These are phyloP conservation scores for Macaca fascicularis DNA, from an alignment of 2,113 vertebrate genomes.

Conservation along the genomic window T2T-MFA8v1.1 NC_088377.1:181481001-181481500, in stretches of 20 bases:
- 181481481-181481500: not conserved
- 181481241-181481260: not conserved
- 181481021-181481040: not conserved
- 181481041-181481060: not conserved
- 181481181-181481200: no score
- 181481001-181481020: not conserved
- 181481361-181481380: not conserved
- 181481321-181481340: not conserved
- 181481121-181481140: not conserved
- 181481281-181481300: not conserved
- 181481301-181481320: not conserved
- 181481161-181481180: not conserved
- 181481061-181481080: no score
- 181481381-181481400: not conserved
- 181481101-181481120: not conserved
- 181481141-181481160: not conserved
- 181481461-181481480: not conserved
- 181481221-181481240: not conserved
- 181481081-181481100: not conserved
- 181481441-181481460: not conserved
- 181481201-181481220: not conserved
- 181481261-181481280: not conserved
- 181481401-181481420: not conserved
- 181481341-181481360: not conserved
- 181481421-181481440: not conserved